These are phyloP conservation scores for Pristionchus arcanus DNA, from an alignment of 2,888 invertebrate genomes.

Conservation along the genomic window DNA sequence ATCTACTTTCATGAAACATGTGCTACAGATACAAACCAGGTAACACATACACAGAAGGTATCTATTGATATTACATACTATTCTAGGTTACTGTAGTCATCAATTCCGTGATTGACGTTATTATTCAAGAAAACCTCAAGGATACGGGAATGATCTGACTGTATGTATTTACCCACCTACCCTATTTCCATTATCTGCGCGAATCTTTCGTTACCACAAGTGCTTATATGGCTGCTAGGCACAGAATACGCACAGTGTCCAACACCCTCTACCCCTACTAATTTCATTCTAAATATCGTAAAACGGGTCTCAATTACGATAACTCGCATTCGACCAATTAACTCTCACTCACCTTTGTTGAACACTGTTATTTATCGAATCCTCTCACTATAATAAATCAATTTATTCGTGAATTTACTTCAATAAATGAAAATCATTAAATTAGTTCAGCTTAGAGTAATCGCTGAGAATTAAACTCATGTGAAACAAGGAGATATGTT, in stretches of 20 bases:
- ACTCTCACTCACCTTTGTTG: conserved; percentile 4
- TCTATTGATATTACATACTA: not conserved
- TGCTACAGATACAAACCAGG: conserved; percentile 67
- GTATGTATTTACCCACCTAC: not conserved
- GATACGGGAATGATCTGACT: conserved; percentile 75
- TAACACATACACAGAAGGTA: conserved; percentile 34
- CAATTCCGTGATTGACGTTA: conserved; percentile 75
- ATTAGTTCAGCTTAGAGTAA: not conserved
- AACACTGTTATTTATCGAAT: not conserved
- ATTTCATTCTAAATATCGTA: not conserved
- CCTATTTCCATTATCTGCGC: not conserved
- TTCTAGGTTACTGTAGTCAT: conserved; percentile 64
- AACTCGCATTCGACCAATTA: not conserved
- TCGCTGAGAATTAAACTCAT: conserved; percentile 34
- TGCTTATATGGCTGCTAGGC: not conserved
- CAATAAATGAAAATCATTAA: too few species aligned
- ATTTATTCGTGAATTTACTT: not conserved
- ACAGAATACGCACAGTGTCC: not conserved
- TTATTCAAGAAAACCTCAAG: conserved; percentile 74
- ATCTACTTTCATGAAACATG: conserved; percentile 72
- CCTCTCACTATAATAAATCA: conserved; percentile 6
- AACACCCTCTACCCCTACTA: not conserved
- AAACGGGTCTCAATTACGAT: not conserved
- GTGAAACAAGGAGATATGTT: not conserved
- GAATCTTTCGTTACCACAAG: not conserved